Evolutionary conservation across 2,797 vertebrate species (phyloP).

Genomic region (Synanceia verrucosa): DNA sequence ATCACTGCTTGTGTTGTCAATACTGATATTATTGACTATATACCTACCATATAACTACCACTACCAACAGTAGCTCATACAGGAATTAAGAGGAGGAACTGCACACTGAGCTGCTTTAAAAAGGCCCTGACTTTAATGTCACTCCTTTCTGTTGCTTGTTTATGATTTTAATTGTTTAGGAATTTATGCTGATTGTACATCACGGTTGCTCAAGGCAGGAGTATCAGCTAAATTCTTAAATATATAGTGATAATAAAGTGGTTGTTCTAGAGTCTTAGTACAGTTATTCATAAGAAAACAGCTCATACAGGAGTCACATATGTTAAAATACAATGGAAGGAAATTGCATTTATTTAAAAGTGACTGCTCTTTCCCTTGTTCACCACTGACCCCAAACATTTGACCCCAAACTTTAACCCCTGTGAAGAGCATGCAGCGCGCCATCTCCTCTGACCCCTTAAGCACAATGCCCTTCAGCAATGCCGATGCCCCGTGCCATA

Average conservation of each 20-base stretch:
- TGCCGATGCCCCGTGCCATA: conserved; percentile 32
- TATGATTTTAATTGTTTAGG: conserved; percentile 5
- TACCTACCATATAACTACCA: too few species aligned
- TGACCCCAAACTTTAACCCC: conserved; percentile 15
- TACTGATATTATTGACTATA: neutral
- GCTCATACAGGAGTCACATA: neutral
- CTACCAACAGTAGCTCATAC: neutral
- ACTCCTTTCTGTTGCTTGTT: conserved; percentile 24
- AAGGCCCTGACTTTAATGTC: conserved; percentile 2
- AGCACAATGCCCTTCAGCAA: conserved; percentile 48
- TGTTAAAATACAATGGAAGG: neutral
- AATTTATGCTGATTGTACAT: neutral
- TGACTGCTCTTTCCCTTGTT: conserved; percentile 12
- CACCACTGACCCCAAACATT: conserved; percentile 2
- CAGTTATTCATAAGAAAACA: neutral
- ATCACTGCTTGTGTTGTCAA: neutral
- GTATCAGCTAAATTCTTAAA: neutral
- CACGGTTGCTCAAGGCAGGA: neutral
- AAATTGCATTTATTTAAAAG: conserved; percentile 4
- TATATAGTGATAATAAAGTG: neutral
- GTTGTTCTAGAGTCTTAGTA: neutral
- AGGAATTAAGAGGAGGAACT: neutral
- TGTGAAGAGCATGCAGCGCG: conserved; percentile 77
- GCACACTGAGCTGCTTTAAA: neutral
- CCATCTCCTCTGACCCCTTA: conserved; percentile 76